These are phyloP conservation scores for Amphipyra berbera DNA, from an alignment of 2,888 invertebrate genomes.

Conservation along the genomic window DNA sequence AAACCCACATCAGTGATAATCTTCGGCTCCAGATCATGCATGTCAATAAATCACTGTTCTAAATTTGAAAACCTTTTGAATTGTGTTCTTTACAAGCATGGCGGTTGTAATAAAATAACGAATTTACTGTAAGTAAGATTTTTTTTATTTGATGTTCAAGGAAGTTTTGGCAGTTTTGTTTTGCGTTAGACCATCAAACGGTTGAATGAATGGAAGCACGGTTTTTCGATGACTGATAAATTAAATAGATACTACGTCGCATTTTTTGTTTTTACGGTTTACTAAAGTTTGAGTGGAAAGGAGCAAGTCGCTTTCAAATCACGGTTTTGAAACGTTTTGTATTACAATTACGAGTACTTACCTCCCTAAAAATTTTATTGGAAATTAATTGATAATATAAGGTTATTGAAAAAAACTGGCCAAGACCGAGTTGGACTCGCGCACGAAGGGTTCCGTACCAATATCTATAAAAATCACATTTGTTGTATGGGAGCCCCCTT, in stretches of 20 bases:
- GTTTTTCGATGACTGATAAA: slow-evolving; percentile 12
- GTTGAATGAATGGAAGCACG: background rate
- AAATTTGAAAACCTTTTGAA: slow-evolving; percentile 48
- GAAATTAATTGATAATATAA: no score
- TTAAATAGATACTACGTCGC: background rate
- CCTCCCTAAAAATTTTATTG: no score
- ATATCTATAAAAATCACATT: no score
- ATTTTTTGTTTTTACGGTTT: no score
- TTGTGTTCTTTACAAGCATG: slow-evolving; percentile 41
- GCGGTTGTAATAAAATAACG: slow-evolving; percentile 47
- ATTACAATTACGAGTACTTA: no score
- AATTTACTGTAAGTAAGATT: slow-evolving; percentile 29
- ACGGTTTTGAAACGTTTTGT: no score
- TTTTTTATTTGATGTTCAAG: slow-evolving; percentile 39
- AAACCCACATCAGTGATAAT: slow-evolving; percentile 40
- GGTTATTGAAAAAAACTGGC: no score
- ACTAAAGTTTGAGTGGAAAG: no score
- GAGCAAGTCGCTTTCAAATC: no score
- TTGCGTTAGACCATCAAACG: slow-evolving; percentile 35
- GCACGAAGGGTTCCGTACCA: no score
- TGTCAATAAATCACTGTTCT: slow-evolving; percentile 53
- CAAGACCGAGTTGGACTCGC: no score
- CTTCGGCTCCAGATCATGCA: slow-evolving; percentile 25
- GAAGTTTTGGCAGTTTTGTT: slow-evolving; percentile 22
- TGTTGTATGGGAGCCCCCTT: no score